Evolutionary conservation across 2,888 invertebrate genomes (phyloP), one percentile per base, ranked within the genome.

Genomic region (Oxyteleia sp.): DNA sequence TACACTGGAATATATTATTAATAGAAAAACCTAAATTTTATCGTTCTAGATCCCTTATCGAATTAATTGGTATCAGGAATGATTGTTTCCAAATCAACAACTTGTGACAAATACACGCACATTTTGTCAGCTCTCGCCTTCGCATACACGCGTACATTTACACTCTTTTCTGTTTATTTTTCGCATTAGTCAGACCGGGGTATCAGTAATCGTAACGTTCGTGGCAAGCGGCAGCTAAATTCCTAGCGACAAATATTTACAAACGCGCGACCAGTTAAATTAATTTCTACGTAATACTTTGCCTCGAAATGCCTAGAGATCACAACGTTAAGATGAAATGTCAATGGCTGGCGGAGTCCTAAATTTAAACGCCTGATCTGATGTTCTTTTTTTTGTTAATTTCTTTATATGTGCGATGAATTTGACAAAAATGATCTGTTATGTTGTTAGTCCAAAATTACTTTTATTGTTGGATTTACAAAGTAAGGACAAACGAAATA

Each of bases 1-100:
- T 84, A 84, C 84, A 84, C 84, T 76, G 84, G 79, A 84, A 84
- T 84, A 81, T 81, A 72, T 80, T 64, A 63, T 51, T 71, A 80
- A 66, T 81, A 76, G 78, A 84, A 84, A 84, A 79, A 84, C 81
- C 72, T 76, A 81, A 84, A 72, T 41, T 68, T 76, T 78, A 68
- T 63, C 63, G 38, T 16, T 78, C 78, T 78, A 71, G 18, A 66
- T 71, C 61, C 29, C 84, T 84, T 84, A 81, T 78, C 72, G 81
- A 78, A 63, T 74, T 72, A 72, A 84, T 59, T 69, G 76, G 72
- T 66, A 84, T 81, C 78, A 78, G 81, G 80, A 84, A 84, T 84
- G 81, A 84, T 80, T 80, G 80, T 84, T 84, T 72, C 53, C 79
- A 69, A 83, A 79, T 83, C 79, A 79, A 83, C 75, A 83, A 83